Percentiles rank a stretch among this genome's conserved stretches.
Conservation (phyloP, 2,113 vertebrate genomes). For the Pluvianellus socialis region DNA sequence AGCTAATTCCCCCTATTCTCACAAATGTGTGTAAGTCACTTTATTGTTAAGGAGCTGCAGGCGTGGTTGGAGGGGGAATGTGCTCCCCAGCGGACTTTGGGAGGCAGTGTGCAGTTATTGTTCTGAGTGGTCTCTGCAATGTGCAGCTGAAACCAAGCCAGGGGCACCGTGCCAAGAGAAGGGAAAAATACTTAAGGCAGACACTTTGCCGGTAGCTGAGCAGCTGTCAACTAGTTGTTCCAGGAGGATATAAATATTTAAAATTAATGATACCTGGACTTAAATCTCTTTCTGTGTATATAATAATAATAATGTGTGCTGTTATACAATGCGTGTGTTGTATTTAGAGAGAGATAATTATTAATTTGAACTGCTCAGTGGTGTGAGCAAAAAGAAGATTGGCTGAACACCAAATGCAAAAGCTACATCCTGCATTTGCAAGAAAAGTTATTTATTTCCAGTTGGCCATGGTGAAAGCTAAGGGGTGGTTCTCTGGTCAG, state of each 20-base stretch:
- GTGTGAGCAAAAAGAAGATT: neutral
- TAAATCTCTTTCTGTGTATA: neutral
- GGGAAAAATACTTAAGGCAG: neutral
- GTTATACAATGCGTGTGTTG: neutral
- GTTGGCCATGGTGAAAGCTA: neutral
- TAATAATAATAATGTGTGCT: neutral
- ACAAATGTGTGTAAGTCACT: neutral
- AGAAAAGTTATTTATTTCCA: neutral
- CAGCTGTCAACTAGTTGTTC: constrained; percentile 46
- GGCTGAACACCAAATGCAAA: neutral
- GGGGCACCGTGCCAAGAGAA: constrained; percentile 10
- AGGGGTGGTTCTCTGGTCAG: neutral
- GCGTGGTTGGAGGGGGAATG: neutral
- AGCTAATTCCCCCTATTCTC: neutral
- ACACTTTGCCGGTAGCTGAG: constrained; percentile 39
- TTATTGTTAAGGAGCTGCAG: neutral
- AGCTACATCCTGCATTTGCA: neutral
- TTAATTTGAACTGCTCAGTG: neutral
- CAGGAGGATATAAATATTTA: constrained; percentile 32
- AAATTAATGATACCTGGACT: constrained; percentile 29
- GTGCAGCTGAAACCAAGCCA: constrained; percentile 28
- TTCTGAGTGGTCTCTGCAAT: neutral
- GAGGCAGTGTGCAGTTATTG: neutral
- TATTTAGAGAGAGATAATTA: neutral
- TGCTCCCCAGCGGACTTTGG: neutral